Evolutionary conservation across 2,888 invertebrate genomes (phyloP).

Genomic region (Trachelus stipa): DNA sequence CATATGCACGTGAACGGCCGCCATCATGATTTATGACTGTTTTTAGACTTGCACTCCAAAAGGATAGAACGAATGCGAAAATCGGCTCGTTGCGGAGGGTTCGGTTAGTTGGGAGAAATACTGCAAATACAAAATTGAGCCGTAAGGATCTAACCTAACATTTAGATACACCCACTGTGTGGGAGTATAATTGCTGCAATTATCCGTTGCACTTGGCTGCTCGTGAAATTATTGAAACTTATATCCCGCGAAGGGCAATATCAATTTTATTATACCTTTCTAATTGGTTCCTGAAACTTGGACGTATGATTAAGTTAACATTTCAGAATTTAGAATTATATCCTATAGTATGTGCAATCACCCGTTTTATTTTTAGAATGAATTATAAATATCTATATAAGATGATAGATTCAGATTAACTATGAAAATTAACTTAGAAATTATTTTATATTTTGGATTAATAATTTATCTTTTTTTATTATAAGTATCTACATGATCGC

Average conservation of each 20-base stretch:
- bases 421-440: not conserved
- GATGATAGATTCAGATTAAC: not conserved
- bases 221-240: not conserved
- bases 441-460: not conserved
- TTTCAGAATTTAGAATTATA: not conserved
- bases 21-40: constrained; percentile 54
- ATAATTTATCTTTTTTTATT: not conserved
- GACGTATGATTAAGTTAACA: not conserved
- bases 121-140: constrained; percentile 1
- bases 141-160: not conserved
- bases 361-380: not conserved
- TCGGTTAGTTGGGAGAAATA: not conserved
- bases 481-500: constrained; percentile 39
- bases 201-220: not conserved
- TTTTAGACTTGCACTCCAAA: not conserved
- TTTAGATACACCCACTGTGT: not conserved
- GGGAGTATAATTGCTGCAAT: not conserved
- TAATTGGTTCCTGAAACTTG: not conserved
- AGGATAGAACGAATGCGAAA: not conserved
- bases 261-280: not conserved
- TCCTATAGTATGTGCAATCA: not conserved
- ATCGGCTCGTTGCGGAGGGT: not conserved
- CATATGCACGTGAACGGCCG: constrained; percentile 39
- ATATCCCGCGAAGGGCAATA: not conserved
- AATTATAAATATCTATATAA: not conserved